Evolutionary conservation across 2,888 invertebrate species (phyloP).

Genomic region (Muschampia plurimacula): DNA sequence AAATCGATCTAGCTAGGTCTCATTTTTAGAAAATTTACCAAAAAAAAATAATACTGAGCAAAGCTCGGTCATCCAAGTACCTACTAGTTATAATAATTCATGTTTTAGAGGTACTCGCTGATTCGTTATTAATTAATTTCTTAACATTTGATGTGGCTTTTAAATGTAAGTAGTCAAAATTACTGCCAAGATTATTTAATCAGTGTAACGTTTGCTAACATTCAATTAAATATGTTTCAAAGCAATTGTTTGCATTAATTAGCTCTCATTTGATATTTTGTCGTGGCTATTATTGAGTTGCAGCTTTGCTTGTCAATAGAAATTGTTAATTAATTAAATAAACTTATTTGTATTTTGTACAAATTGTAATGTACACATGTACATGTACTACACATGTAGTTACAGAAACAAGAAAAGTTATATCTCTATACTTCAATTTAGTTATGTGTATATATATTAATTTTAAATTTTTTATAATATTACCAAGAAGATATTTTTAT

Average conservation of each 20-base stretch:
- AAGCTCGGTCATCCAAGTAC: too few species aligned
- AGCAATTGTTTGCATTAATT: conserved; percentile 28
- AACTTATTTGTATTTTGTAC: background rate
- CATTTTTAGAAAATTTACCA: too few species aligned
- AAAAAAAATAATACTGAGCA: too few species aligned
- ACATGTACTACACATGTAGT: too few species aligned
- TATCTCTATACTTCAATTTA: too few species aligned
- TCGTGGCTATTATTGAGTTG: background rate
- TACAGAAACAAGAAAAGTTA: too few species aligned
- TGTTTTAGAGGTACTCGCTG: too few species aligned
- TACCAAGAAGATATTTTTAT: too few species aligned
- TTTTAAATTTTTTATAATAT: too few species aligned
- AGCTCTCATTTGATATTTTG: conserved; percentile 17
- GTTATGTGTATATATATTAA: too few species aligned
- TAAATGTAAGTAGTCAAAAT: background rate
- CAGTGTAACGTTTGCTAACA: conserved; percentile 29
- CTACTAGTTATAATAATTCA: too few species aligned
- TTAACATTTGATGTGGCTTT: background rate
- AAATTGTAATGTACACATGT: background rate
- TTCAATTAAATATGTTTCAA: conserved; percentile 7
- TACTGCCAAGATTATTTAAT: conserved; percentile 30
- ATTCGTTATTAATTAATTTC: background rate
- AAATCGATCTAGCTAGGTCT: too few species aligned
- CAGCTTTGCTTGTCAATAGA: conserved; percentile 27
- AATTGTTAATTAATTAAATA: background rate